Conservation (phyloP, 2,888 invertebrate genomes). For the Bembecia ichneumoniformis region DNA sequence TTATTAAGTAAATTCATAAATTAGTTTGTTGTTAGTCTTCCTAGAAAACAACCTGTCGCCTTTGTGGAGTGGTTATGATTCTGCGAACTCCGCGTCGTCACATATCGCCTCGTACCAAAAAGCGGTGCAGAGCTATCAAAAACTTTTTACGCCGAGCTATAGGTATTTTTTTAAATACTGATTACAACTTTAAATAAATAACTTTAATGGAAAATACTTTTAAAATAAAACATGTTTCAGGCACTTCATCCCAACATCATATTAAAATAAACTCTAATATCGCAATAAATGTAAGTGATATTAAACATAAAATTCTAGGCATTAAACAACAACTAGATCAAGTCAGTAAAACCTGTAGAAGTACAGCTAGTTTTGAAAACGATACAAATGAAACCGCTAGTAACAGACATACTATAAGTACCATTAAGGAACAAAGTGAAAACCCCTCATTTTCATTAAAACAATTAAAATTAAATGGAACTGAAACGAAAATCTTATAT, state of each 20-base stretch:
- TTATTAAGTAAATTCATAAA: too few species aligned
- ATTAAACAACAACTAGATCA: conserved; percentile 40
- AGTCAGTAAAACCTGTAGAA: conserved; percentile 39
- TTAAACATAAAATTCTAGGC: conserved; percentile 45
- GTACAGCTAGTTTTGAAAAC: conserved; percentile 25
- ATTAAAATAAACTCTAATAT: conserved; percentile 50
- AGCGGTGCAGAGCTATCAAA: conserved; percentile 45
- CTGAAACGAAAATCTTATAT: conserved; percentile 35
- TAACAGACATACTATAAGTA: conserved; percentile 13
- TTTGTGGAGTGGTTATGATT: conserved; percentile 34
- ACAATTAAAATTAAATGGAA: conserved; percentile 14
- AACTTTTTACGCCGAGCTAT: conserved; percentile 47
- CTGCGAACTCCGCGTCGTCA: conserved; percentile 53
- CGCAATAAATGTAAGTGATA: conserved; percentile 43
- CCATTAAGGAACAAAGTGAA: conserved; percentile 16
- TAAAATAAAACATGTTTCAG: conserved; percentile 23
- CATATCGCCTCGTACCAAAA: conserved; percentile 54
- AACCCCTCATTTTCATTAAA: conserved; percentile 5
- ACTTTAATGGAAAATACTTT: too few species aligned
- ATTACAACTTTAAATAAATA: too few species aligned
- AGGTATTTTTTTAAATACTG: conserved; percentile 22
- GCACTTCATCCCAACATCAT: conserved; percentile 42
- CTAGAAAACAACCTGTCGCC: not conserved
- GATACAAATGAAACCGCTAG: conserved; percentile 12
- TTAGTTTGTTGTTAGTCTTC: not conserved